These are phyloP conservation scores for Urocolius indicus DNA, from an alignment of 2,113 vertebrate species.

Conservation along the genomic window DNA sequence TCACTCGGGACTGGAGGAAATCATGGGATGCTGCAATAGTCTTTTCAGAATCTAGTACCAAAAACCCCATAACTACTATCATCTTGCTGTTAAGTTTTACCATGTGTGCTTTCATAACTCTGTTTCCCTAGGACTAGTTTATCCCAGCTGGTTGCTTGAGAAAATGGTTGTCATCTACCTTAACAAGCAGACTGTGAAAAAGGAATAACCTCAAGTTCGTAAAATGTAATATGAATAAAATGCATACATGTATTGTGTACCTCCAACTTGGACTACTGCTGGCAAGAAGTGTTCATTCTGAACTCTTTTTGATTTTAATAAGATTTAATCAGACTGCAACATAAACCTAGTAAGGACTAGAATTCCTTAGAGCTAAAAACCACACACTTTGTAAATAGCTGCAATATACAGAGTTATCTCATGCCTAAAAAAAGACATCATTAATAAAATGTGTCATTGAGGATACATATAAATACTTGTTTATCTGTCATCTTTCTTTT, in stretches of 20 bases:
- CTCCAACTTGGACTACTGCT: not conserved
- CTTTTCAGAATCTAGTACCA: not conserved
- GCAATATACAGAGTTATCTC: not conserved
- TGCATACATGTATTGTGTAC: fast-evolving
- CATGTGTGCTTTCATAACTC: not conserved
- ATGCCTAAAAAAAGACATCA: not conserved
- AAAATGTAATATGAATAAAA: not conserved
- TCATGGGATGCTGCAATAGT: fast-evolving
- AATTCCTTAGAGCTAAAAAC: not conserved
- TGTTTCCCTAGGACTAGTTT: not conserved
- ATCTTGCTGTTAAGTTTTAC: not conserved
- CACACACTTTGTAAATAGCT: not conserved
- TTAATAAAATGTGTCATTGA: not conserved
- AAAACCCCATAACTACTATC: not conserved
- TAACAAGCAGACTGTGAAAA: not conserved
- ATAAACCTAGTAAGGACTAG: not conserved
- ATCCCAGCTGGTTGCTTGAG: not conserved
- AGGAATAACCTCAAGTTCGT: not conserved
- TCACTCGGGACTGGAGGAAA: not conserved
- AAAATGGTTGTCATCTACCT: not conserved
- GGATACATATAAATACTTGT: not conserved
- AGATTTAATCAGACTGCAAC: not conserved
- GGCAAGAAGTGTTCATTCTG: not conserved
- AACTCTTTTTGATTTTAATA: not conserved
- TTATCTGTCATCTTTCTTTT: not conserved